Evolutionary conservation across 2,888 invertebrate species (phyloP).

Genomic region (Athalia cordata): DNA sequence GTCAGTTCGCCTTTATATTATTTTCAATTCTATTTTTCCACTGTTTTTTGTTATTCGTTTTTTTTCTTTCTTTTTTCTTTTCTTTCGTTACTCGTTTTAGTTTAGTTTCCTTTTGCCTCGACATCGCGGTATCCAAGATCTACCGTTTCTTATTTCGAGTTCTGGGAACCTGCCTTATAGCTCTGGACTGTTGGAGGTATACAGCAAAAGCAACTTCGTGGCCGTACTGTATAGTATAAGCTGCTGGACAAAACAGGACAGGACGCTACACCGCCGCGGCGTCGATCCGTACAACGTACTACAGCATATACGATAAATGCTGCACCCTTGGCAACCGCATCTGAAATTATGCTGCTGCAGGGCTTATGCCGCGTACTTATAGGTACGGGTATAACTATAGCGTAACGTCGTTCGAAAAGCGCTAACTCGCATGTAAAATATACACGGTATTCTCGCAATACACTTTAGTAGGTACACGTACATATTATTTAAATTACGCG

Average conservation of each 20-base stretch:
- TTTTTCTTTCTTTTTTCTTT: not conserved
- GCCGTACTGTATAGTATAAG: not conserved
- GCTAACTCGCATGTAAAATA: constrained; percentile 19
- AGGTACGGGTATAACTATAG: too few relatives aligned
- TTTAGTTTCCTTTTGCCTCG: constrained; percentile 4
- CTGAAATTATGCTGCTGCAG: not conserved
- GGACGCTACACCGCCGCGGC: not conserved
- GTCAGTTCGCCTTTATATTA: constrained; percentile 1
- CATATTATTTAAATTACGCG: not conserved
- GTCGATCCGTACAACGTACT: not conserved
- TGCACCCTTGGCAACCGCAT: constrained; percentile 20
- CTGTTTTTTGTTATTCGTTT: not conserved
- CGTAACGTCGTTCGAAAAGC: constrained; percentile 20
- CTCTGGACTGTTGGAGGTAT: too few relatives aligned
- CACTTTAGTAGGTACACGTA: not conserved
- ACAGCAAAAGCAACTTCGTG: constrained; percentile 22
- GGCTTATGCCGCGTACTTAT: not conserved
- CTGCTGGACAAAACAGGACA: not conserved
- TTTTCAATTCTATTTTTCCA: not conserved
- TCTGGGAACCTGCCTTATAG: constrained; percentile 51
- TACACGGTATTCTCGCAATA: constrained; percentile 20
- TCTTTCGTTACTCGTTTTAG: not conserved
- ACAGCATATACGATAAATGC: not conserved
- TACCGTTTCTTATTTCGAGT: constrained; percentile 56
- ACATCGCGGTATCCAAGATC: constrained; percentile 53